Conservation (phyloP, 2,797 vertebrate species). For the Cheracebus regulus region DNA sequence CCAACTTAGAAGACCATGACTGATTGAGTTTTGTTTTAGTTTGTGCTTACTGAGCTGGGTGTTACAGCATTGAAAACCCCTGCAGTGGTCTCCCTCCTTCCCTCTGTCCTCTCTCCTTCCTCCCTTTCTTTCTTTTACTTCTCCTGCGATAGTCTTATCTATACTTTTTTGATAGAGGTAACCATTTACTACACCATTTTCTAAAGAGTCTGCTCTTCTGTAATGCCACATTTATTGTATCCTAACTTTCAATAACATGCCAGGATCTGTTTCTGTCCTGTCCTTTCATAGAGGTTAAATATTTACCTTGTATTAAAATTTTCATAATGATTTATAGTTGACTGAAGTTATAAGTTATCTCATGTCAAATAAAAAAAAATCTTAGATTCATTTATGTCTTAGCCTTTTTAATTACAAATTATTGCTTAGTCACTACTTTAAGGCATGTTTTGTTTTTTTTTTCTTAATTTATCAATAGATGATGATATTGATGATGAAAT, state of each 20-base stretch:
- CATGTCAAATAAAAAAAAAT: not conserved
- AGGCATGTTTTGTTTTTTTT: slow-evolving; percentile 50
- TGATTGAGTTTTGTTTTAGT: not conserved
- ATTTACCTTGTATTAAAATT: not conserved
- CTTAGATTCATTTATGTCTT: not conserved
- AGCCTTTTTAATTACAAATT: slow-evolving; percentile 20
- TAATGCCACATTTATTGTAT: not conserved
- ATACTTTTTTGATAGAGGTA: not conserved
- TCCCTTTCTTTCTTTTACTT: not conserved
- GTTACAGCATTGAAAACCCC: not conserved
- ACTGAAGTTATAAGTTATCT: not conserved
- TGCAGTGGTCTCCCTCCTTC: not conserved
- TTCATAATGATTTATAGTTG: not conserved
- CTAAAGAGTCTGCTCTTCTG: not conserved
- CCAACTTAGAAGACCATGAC: not conserved
- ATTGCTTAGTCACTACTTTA: not conserved
- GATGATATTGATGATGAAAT: slow-evolving; percentile 92
- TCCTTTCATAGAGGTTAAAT: not conserved
- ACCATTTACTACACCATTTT: not conserved
- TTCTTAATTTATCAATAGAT: slow-evolving; percentile 76
- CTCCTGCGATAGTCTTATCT: not conserved
- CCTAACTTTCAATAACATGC: not conserved
- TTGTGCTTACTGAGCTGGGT: not conserved
- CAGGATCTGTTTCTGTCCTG: not conserved
- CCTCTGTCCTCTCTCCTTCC: not conserved